These are phyloP conservation scores for Phymanthus crucifer DNA, from an alignment of 92 coral and sea anemone genomes.

Conservation along the genomic window DNA sequence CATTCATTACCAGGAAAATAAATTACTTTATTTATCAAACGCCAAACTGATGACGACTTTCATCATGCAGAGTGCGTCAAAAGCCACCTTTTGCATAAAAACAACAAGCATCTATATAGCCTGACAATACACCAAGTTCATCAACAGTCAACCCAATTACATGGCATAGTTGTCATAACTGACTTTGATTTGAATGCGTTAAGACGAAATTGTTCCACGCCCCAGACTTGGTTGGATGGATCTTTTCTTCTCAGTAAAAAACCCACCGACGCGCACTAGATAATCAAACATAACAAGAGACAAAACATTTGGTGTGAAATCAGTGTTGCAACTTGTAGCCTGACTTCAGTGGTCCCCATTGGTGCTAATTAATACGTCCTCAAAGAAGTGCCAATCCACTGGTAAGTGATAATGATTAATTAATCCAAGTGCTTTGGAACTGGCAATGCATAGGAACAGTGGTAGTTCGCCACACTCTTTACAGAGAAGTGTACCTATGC, in stretches of 20 bases:
- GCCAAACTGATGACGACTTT: no score
- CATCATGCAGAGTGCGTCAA: background rate
- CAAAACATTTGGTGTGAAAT: constrained; percentile 9
- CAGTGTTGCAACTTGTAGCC: background rate
- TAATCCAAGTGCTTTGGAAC: background rate
- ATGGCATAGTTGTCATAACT: constrained; percentile 5
- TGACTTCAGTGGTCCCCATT: background rate
- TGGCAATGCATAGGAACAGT: background rate
- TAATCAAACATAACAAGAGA: constrained; percentile 11
- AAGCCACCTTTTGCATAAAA: background rate
- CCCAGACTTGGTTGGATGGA: constrained; percentile 20
- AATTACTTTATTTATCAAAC: background rate
- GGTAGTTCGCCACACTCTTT: no score
- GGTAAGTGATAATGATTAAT: background rate
- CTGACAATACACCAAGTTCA: background rate
- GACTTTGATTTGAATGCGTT: constrained; percentile 1
- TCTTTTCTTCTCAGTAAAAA: constrained; percentile 3
- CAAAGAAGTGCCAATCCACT: background rate
- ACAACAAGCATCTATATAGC: background rate
- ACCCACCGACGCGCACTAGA: constrained; percentile 22
- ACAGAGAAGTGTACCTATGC: background rate
- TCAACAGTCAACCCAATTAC: background rate
- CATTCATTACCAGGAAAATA: background rate
- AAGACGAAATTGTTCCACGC: constrained; percentile 23
- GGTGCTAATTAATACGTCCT: background rate